Evolutionary conservation across 2,797 vertebrate species (phyloP).

Genomic region (Cynopterus sphinx): DNA sequence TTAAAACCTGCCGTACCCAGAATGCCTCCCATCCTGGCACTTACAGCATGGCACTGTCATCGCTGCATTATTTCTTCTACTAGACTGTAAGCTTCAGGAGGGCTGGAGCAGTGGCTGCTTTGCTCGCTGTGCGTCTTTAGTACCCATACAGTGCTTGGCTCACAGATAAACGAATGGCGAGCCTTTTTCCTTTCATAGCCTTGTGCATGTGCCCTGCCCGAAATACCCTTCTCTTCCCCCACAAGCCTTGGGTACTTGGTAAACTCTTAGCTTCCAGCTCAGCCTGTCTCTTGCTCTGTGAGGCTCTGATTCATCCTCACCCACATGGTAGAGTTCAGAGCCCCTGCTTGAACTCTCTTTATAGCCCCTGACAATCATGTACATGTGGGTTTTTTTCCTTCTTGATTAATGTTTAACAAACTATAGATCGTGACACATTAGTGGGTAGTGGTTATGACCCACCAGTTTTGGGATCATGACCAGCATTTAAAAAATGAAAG

Average conservation of each 20-base stretch:
- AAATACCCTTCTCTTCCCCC: background rate
- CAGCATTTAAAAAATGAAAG: constrained; percentile 44
- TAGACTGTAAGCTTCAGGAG: background rate
- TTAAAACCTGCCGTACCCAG: background rate
- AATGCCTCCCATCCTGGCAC: background rate
- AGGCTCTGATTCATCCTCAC: background rate
- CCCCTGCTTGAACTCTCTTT: background rate
- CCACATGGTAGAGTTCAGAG: background rate
- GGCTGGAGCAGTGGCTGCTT: too few species aligned
- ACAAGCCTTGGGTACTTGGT: background rate
- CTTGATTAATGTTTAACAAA: constrained; percentile 37
- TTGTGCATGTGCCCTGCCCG: background rate
- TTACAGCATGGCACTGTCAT: rapidly evolving
- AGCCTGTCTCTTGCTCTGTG: background rate
- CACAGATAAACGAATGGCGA: background rate
- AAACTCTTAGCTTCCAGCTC: background rate
- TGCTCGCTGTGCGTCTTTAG: background rate
- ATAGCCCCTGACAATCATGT: background rate
- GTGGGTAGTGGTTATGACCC: background rate
- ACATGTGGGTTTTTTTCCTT: background rate
- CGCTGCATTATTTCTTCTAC: background rate
- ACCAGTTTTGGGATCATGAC: background rate
- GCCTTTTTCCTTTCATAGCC: background rate
- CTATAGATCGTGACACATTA: background rate
- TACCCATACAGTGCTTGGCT: background rate